A percentile compares a stretch with the other conserved stretches of the same genome.
Conservation (phyloP, 2,797 vertebrate species). For the Darevskia nairensis region DNA sequence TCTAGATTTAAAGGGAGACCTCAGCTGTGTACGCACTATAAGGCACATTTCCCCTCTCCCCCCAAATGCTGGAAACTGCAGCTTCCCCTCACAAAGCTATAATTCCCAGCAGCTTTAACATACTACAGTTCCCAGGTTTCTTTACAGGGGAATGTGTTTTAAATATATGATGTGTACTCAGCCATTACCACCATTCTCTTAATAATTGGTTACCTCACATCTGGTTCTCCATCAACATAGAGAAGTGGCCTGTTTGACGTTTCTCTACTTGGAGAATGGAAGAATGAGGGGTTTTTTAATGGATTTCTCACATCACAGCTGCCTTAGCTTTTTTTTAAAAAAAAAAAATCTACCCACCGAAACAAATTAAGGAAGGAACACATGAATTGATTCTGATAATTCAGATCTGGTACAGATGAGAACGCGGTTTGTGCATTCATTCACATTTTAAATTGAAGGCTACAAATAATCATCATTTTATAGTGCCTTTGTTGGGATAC, state of each 20-base stretch:
- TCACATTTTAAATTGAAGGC: conserved; percentile 30
- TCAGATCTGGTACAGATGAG: conserved; percentile 17
- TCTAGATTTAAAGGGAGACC: not conserved
- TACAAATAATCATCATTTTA: conserved; percentile 6
- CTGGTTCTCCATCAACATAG: not conserved
- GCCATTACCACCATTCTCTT: not conserved
- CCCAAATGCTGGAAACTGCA: too few relatives aligned
- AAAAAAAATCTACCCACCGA: not conserved
- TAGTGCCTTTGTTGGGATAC: conserved; percentile 13
- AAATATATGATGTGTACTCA: too few relatives aligned
- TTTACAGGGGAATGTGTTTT: too few relatives aligned
- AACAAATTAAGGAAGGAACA: conserved; percentile 10
- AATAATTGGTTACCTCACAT: not conserved
- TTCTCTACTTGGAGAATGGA: not conserved
- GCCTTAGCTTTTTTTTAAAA: not conserved
- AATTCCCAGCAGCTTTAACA: too few relatives aligned
- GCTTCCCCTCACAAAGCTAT: too few relatives aligned
- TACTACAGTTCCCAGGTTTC: too few relatives aligned
- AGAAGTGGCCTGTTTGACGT: not conserved
- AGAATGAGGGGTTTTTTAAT: not conserved
- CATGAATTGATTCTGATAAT: conserved; percentile 18
- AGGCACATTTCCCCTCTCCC: too few relatives aligned
- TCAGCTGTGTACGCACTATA: too few relatives aligned
- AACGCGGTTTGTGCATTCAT: conserved; percentile 5
- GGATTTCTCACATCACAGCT: not conserved